Conservation (phyloP, 2,113 vertebrate species). For the Misgurnus anguillicaudatus region DNA sequence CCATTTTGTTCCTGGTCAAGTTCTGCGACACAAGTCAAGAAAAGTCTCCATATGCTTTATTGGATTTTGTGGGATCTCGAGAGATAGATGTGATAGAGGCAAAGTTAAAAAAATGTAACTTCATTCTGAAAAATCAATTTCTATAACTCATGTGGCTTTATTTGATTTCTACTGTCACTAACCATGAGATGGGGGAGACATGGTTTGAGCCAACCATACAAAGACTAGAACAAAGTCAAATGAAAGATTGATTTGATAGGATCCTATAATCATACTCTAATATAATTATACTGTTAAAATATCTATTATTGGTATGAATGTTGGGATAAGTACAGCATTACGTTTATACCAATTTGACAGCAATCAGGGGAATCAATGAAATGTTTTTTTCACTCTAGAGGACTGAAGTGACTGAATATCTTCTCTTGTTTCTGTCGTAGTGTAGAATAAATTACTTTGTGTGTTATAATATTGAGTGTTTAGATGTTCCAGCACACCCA, state of each 20-base stretch:
- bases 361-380: too few species aligned
- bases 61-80: slow-evolving; percentile 21
- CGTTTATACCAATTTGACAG: too few species aligned
- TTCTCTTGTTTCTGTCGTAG: too few species aligned
- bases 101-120: slow-evolving; percentile 32
- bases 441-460: too few species aligned
- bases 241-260: neutral
- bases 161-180: slow-evolving; percentile 16
- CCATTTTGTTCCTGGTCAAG: neutral
- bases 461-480: too few species aligned
- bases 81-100: slow-evolving; percentile 21
- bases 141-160: slow-evolving; percentile 26
- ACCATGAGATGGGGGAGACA: slow-evolving; percentile 7
- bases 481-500: too few species aligned
- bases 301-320: too few species aligned
- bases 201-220: slow-evolving; percentile 3
- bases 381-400: too few species aligned
- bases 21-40: neutral
- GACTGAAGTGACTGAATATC: too few species aligned
- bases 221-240: neutral
- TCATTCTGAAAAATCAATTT: slow-evolving; percentile 31
- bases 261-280: neutral
- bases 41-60: neutral
- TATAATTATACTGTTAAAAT: too few species aligned
- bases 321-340: too few species aligned